Percentiles rank a stretch among this genome's conserved stretches.
Evolutionary conservation across 2,113 vertebrate genomes (phyloP).

Genomic region (Misgurnus mizolepis): DNA sequence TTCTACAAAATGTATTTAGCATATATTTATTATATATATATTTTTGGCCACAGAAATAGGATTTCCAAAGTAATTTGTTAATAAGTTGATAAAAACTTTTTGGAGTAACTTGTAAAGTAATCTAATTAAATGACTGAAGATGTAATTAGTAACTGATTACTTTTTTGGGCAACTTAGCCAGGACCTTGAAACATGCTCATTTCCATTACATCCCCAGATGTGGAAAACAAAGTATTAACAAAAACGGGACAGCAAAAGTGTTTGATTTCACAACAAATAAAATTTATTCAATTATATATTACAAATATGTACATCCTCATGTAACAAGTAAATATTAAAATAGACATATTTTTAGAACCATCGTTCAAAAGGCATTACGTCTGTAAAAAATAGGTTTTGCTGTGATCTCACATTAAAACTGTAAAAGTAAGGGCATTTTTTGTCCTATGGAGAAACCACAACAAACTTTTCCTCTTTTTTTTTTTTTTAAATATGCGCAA

Average conservation of each 20-base stretch:
- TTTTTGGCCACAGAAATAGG: too few relatives aligned
- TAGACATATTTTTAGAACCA: constrained; percentile 99
- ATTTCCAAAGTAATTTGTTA: too few relatives aligned
- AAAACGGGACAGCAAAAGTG: background rate
- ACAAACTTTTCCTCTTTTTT: constrained; percentile 53
- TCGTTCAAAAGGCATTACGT: constrained; percentile 95
- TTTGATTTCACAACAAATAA: constrained; percentile 93
- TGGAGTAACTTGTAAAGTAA: too few relatives aligned
- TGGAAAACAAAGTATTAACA: too few relatives aligned
- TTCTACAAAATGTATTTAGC: too few relatives aligned
- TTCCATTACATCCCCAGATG: too few relatives aligned
- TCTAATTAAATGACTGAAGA: too few relatives aligned
- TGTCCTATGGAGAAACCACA: constrained; percentile 78
- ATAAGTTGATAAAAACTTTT: too few relatives aligned
- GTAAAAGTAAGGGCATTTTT: constrained; percentile 69
- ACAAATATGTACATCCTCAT: constrained; percentile 95
- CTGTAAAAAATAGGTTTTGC: constrained; percentile 89
- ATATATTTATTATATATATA: too few relatives aligned
- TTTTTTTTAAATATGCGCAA: constrained; percentile 72
- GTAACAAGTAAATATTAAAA: constrained; percentile 99
- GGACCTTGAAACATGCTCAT: too few relatives aligned
- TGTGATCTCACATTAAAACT: constrained; percentile 84
- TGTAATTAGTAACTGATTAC: too few relatives aligned
- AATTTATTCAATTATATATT: constrained; percentile 99
- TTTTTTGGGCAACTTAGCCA: too few relatives aligned